Conservation (phyloP, 2,113 vertebrate species). For the Eidolon helvum region DNA sequence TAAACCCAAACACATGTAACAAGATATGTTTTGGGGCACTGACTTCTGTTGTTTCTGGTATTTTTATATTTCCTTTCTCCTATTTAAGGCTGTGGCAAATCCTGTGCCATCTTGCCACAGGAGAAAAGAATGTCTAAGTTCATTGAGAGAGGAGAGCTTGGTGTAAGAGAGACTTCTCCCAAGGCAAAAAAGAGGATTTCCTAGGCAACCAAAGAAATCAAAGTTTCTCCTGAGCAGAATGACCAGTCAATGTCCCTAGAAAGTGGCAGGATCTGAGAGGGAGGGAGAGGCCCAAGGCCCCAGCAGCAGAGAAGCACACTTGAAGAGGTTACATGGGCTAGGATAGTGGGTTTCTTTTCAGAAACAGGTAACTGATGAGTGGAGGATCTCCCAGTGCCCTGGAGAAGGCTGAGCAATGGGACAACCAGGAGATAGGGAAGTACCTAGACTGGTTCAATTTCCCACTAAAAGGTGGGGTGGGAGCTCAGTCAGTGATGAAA, state of each 20-base stretch:
- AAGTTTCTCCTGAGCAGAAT: neutral
- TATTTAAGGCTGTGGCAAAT: neutral
- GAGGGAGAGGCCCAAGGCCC: neutral
- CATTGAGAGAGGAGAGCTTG: neutral
- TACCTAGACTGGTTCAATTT: neutral
- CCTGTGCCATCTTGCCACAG: neutral
- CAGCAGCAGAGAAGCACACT: neutral
- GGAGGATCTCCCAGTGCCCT: neutral
- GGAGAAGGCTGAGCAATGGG: neutral
- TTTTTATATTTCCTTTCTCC: conserved; percentile 2
- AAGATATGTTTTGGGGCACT: neutral
- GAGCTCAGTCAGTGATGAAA: neutral
- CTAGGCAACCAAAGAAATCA: neutral
- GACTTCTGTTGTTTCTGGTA: neutral
- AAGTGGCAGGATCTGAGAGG: neutral
- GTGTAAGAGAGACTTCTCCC: neutral
- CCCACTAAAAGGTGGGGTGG: neutral
- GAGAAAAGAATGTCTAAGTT: neutral
- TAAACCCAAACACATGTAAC: neutral
- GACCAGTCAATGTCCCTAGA: neutral
- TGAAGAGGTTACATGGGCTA: neutral
- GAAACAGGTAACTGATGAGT: neutral
- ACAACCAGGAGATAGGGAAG: neutral
- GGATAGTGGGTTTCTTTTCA: neutral
- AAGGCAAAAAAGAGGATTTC: neutral